These are phyloP conservation scores for Phrynosoma platyrhinos DNA, from an alignment of 2,113 vertebrate species.

Conservation along the genomic window DNA sequence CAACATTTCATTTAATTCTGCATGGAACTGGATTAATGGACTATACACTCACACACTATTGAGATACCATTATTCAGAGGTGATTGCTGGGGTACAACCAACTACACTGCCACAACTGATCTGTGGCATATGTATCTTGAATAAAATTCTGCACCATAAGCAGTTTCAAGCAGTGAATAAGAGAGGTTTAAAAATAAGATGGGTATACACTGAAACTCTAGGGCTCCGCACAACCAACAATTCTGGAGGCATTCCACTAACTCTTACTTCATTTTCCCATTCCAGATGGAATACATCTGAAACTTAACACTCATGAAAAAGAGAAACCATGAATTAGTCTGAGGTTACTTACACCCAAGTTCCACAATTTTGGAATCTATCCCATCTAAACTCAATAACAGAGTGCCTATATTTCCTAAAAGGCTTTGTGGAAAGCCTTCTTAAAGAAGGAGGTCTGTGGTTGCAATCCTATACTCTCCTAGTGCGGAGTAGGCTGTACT, in stretches of 20 bases:
- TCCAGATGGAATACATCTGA: slow-evolving; percentile 19
- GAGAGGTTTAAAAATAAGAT: not conserved
- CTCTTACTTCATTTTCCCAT: not conserved
- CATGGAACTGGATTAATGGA: not conserved
- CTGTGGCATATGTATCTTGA: not conserved
- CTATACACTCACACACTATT: not conserved
- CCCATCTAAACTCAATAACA: slow-evolving; percentile 46
- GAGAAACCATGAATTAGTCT: slow-evolving; percentile 13
- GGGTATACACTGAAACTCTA: not conserved
- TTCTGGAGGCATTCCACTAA: not conserved
- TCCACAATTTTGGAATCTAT: slow-evolving; percentile 38
- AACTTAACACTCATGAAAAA: not conserved
- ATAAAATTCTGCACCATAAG: not conserved
- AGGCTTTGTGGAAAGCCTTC: slow-evolving; percentile 24
- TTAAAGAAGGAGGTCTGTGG: slow-evolving; percentile 44
- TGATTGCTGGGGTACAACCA: not conserved
- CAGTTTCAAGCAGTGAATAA: slow-evolving; percentile 23
- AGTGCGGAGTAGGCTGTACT: not conserved
- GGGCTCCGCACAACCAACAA: not conserved
- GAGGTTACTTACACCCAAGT: slow-evolving; percentile 29
- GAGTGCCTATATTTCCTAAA: slow-evolving; percentile 24
- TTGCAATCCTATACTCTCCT: not conserved
- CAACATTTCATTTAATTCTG: not conserved
- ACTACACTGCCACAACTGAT: slow-evolving; percentile 6
- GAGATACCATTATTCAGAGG: slow-evolving; percentile 5